Evolutionary conservation across 1,140 invertebrate species (phyloP).

Genomic region (Pemphigus obesinymphae): DNA sequence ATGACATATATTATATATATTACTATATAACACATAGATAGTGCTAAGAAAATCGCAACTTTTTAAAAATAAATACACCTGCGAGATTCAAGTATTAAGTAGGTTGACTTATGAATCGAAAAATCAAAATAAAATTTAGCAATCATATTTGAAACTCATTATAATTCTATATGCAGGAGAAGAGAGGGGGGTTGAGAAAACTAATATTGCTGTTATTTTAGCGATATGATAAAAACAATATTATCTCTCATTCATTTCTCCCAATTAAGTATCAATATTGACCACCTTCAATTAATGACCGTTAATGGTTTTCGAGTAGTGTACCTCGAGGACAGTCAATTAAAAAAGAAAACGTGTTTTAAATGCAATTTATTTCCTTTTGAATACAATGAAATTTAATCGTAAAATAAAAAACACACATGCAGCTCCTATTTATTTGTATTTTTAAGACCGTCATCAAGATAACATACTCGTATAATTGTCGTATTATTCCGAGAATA

Average conservation of each 20-base stretch:
- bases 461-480: constrained; percentile 1
- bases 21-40: not conserved
- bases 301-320: not conserved
- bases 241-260: not conserved
- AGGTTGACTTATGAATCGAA: not conserved
- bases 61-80: not conserved
- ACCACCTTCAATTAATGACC: not conserved
- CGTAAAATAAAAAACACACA: not conserved
- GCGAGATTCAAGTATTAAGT: too few species aligned
- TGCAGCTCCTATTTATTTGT: not conserved
- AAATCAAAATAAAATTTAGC: not conserved
- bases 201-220: not conserved
- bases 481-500: not conserved
- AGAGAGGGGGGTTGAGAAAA: too few species aligned
- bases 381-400: constrained; percentile 17
- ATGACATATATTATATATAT: not conserved
- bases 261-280: not conserved
- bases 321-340: not conserved
- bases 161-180: too few species aligned
- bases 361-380: not conserved
- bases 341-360: constrained; percentile 11
- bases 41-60: not conserved
- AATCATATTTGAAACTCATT: not conserved
- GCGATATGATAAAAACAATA: not conserved
- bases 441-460: not conserved